These are phyloP conservation scores for Magallana angulata DNA, from an alignment of 1,140 invertebrate genomes.

Conservation along the genomic window DNA sequence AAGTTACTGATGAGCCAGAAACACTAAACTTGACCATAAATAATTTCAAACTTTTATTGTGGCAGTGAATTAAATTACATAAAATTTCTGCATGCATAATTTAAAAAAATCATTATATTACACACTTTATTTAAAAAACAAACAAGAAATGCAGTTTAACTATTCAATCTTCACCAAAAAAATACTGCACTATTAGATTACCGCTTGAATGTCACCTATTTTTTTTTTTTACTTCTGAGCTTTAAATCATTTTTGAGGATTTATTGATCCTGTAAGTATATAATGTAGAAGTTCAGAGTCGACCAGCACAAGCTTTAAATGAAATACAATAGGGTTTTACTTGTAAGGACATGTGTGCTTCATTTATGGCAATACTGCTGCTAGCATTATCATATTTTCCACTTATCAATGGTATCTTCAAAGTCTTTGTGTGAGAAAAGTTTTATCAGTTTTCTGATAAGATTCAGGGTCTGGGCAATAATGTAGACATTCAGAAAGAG, in stretches of 20 bases:
- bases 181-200: not conserved
- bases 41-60: too few species aligned
- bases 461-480: not conserved
- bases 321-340: conserved; percentile 20
- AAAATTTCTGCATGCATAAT: too few species aligned
- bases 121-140: not conserved
- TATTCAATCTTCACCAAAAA: not conserved
- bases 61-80: too few species aligned
- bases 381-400: not conserved
- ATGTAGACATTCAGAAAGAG: not conserved
- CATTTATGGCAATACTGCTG: not conserved
- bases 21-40: too few species aligned
- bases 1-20: too few species aligned
- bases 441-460: conserved; percentile 24
- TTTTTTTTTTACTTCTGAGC: not conserved
- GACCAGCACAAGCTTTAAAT: not conserved
- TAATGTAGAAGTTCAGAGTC: not conserved
- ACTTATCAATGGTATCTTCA: not conserved
- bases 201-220: not conserved
- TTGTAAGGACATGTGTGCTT: conserved; percentile 6
- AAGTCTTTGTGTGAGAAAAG: conserved; percentile 11
- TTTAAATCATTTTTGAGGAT: conserved; percentile 23
- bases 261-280: conserved; percentile 20
- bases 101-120: too few species aligned
- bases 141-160: not conserved